phyloP scores from a whole-genome alignment of 2,797 vertebrate species.

The Malacoctenus gilli region DNA sequence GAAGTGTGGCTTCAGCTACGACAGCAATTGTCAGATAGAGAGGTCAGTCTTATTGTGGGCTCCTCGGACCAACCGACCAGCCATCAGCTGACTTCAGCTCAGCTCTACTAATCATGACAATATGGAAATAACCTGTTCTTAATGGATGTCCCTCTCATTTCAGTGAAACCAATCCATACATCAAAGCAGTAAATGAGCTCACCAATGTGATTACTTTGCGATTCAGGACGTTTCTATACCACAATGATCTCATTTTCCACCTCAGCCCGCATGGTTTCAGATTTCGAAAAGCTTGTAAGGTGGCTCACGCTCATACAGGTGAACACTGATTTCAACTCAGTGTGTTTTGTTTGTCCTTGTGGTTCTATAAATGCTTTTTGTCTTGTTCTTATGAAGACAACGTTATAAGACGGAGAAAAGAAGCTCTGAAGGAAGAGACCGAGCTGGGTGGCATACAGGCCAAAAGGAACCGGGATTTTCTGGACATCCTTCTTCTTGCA shows the following conservation, averaged over 20 bases:
- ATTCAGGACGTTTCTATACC: conserved; percentile 86
- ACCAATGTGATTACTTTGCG: conserved; percentile 79
- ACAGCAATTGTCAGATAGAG: conserved; percentile 85
- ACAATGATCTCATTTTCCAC: conserved; percentile 86
- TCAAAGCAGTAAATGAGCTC: conserved; percentile 85
- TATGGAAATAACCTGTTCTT: background rate
- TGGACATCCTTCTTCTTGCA: conserved; percentile 88
- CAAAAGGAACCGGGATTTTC: conserved; percentile 85
- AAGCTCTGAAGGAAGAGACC: conserved; percentile 69
- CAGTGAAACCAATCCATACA: conserved; percentile 85
- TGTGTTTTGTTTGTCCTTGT: background rate
- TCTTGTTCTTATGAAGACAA: conserved; percentile 73
- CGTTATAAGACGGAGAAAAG: conserved; percentile 85
- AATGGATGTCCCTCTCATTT: conserved; percentile 38
- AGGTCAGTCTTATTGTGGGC: no score
- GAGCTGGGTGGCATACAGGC: conserved; percentile 72
- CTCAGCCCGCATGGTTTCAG: conserved; percentile 87
- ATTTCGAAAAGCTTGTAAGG: conserved; percentile 80
- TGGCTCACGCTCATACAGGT: conserved; percentile 87
- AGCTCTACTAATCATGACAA: background rate
- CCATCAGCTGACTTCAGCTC: no score
- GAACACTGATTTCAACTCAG: no score
- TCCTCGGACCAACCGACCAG: no score
- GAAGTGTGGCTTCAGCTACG: conserved; percentile 89
- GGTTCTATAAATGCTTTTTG: conserved; percentile 2